Percentiles rank a stretch among this genome's conserved stretches.
Conservation (phyloP, 2,888 invertebrate genomes). For the Sesia apiformis region DNA sequence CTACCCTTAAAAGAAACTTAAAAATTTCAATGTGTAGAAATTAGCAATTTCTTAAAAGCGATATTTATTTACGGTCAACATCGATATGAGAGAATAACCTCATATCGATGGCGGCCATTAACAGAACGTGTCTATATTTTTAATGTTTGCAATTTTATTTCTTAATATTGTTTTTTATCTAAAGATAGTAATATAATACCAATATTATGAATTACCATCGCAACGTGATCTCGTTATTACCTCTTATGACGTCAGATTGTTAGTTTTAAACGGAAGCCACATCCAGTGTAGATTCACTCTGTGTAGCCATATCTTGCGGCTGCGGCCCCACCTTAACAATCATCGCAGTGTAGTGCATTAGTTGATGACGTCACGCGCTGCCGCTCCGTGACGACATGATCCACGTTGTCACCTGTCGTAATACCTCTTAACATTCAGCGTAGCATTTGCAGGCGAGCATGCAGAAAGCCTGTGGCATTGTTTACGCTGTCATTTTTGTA, state of each 20-base stretch:
- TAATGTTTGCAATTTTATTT: too few relatives aligned
- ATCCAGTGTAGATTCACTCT: slow-evolving; percentile 20
- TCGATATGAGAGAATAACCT: too few relatives aligned
- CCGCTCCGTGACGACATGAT: slow-evolving; percentile 20
- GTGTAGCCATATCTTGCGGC: slow-evolving; percentile 8
- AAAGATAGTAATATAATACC: too few relatives aligned
- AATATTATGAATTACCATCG: too few relatives aligned
- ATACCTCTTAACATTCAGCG: slow-evolving; percentile 52
- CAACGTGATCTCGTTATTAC: too few relatives aligned
- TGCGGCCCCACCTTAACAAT: slow-evolving; percentile 34
- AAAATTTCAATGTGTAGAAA: too few relatives aligned
- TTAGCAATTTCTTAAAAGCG: too few relatives aligned
- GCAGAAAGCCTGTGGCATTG: slow-evolving; percentile 14
- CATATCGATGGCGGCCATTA: too few relatives aligned
- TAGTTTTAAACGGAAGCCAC: slow-evolving; percentile 2
- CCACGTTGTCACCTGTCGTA: slow-evolving; percentile 31
- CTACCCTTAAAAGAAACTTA: too few relatives aligned
- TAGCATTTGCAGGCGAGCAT: slow-evolving; percentile 36
- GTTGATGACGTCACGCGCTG: slow-evolving; percentile 62
- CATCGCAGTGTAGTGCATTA: slow-evolving; percentile 49
- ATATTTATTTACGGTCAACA: too few relatives aligned
- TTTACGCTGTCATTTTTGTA: background rate
- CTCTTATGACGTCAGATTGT: background rate
- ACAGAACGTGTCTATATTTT: too few relatives aligned
- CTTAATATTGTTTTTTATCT: too few relatives aligned